Base-by-base conservation (phyloP, 2,113 vertebrate genomes). In the Tauraco erythrolophus region DNA sequence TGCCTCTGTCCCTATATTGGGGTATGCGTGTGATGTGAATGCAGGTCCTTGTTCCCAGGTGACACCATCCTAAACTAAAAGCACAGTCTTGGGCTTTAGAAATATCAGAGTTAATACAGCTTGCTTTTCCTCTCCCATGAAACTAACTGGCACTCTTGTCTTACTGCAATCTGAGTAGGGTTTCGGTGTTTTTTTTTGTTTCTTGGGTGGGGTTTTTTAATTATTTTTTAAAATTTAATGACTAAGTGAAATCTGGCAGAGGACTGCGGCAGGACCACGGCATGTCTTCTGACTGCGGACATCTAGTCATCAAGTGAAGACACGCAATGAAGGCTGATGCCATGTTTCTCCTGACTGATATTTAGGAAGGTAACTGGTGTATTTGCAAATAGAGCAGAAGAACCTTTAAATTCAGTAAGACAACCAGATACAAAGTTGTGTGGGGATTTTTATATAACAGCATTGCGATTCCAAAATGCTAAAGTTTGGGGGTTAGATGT, bases 21-120 rank as follows among this genome's bases (percentile, higher is more conserved):
- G 39, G 25, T 28, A 27, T 0, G 0, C 0, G 1, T 61, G 41
- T 45, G 56, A 82, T 64, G 56, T 30, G 50, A 54, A 33, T 43
- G 64, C 54, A 39, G 18, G 15, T 51, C 41, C 33, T 33, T 50
- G 19, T 24, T 88, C 79, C 75, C 43, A 39, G 21, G 24, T 88
- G 69, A 33, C 37, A 11, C 39, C 48, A 30, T 46, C 43, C 41
- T 72, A 19, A 50, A 43, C 19, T 61, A 57, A 61, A 81, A 33
- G 19, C 37, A 25, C 11, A 31, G 22, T 23, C 41, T 25, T 31
- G 30, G 48, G 41, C 14, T 43, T 92, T 83, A 78, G 50, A 78
- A 96, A 31, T 45, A 61, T 9, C 16, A 24, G 23, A 25, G 43
- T 76, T 79, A 39, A n/a, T 31, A 46, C 8, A 74, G 37, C 31